Percentiles rank a stretch among this genome's conserved stretches.
Conservation (phyloP, 2,113 vertebrate species). For the Monarcha castaneiventris region DNA sequence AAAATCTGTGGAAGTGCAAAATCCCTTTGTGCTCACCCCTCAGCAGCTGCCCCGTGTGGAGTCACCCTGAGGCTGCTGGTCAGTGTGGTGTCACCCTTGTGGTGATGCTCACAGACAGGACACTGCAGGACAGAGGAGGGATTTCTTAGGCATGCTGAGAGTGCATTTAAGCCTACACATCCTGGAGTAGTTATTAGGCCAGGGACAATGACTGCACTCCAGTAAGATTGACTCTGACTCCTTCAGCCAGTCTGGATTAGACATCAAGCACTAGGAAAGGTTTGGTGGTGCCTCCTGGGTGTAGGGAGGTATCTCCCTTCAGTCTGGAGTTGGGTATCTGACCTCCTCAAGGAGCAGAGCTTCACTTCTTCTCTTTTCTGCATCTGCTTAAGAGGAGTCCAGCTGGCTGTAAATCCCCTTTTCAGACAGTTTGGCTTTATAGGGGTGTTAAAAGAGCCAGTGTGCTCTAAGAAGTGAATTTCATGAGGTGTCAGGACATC, state of each 20-base stretch:
- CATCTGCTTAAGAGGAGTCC: background rate
- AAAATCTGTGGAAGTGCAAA: background rate
- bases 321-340: background rate
- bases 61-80: background rate
- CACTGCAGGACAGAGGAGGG: background rate
- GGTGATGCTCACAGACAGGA: background rate
- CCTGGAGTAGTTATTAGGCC: background rate
- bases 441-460: background rate
- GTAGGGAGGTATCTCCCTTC: background rate
- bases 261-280: background rate
- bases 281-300: rapidly evolving
- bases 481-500: background rate
- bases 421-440: background rate
- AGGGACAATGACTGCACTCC: background rate
- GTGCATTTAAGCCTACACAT: background rate
- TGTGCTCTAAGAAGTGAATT: background rate
- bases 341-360: background rate
- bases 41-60: background rate
- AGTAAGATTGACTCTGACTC: background rate
- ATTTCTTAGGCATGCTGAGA: background rate
- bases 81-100: background rate
- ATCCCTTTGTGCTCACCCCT: background rate
- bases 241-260: background rate
- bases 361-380: background rate
- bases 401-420: background rate